Evolutionary conservation across 2,113 vertebrate species (phyloP).

Genomic region (Rallus limicola): DNA sequence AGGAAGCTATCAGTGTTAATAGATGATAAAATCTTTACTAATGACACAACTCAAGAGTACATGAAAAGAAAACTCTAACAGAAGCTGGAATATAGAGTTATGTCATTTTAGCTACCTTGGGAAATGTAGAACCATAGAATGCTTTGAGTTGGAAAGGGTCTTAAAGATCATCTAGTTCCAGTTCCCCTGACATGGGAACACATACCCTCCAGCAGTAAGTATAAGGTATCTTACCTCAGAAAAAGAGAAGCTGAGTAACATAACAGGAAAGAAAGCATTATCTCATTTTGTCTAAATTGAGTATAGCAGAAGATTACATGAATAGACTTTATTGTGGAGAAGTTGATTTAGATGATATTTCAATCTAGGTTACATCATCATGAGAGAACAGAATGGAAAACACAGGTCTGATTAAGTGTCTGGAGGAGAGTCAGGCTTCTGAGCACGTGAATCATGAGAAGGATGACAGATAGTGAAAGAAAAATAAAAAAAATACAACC

Average conservation of each 20-base stretch:
- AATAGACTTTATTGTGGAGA: neutral
- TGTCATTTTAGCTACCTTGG: neutral
- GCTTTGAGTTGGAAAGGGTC: too few species aligned
- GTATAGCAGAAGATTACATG: neutral
- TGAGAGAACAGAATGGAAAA: neutral
- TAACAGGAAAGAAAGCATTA: neutral
- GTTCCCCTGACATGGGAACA: too few species aligned
- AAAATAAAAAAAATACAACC: neutral
- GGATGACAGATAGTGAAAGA: accelerated
- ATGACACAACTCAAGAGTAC: neutral
- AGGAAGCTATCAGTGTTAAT: neutral
- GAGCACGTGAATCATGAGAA: neutral
- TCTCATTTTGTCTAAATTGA: neutral
- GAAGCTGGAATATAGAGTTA: neutral
- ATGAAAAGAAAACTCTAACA: neutral
- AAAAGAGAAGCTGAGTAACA: neutral
- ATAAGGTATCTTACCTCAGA: neutral
- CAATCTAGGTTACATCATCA: neutral
- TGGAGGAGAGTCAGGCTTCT: neutral
- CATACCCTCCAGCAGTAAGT: neutral
- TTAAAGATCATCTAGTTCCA: too few species aligned
- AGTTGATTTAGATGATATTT: neutral
- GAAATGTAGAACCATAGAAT: neutral
- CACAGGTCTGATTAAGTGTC: neutral
- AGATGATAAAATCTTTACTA: neutral